Evolutionary conservation across 2,113 vertebrate genomes (phyloP).

Genomic region (Tragelaphus buxtoni): DNA sequence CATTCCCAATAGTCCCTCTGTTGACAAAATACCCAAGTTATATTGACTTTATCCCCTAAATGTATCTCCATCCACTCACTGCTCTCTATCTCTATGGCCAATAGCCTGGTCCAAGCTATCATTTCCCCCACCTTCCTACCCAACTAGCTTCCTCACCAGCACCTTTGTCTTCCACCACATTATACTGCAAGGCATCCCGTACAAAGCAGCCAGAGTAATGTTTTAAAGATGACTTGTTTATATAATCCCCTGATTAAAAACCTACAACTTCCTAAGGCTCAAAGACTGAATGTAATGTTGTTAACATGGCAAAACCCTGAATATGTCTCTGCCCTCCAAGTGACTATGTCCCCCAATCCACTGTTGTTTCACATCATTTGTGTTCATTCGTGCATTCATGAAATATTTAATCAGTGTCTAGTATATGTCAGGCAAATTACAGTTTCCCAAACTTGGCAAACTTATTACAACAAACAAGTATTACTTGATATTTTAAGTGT

Average conservation of each 20-base stretch:
- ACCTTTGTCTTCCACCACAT: neutral
- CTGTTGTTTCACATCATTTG: neutral
- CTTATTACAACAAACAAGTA: neutral
- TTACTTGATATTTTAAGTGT: neutral
- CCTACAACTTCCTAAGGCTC: neutral
- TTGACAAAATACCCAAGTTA: neutral
- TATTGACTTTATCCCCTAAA: neutral
- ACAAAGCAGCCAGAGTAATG: neutral
- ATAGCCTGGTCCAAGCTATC: fast-evolving
- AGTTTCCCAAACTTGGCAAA: neutral
- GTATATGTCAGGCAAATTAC: neutral
- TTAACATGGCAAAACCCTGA: neutral
- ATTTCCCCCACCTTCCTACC: fast-evolving
- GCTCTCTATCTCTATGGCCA: neutral
- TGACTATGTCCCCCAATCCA: neutral
- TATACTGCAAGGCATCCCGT: neutral
- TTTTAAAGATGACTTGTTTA: neutral
- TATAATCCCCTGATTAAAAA: neutral
- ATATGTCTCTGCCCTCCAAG: neutral
- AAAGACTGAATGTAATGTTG: neutral
- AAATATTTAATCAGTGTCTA: neutral
- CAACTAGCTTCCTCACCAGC: neutral
- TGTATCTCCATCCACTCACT: neutral
- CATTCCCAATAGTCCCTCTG: no score
- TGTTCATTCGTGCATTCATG: neutral